Base-by-base conservation (phyloP, 2,888 invertebrate genomes). In the Drosophila nr. perissopoda region DNA sequence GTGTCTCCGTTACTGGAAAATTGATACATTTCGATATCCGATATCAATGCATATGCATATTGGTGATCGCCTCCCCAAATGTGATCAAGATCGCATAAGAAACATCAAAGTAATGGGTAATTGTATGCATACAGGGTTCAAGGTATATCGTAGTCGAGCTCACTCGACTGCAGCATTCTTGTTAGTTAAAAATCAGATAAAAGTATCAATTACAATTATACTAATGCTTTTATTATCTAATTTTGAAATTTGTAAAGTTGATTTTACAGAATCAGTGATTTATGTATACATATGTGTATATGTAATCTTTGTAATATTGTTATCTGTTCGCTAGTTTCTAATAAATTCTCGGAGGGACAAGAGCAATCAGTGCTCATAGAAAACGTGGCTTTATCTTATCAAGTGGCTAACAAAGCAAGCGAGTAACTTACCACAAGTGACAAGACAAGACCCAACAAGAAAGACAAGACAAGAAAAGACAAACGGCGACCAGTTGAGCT, bases 381-480 rank as follows among this genome's bases (percentile, higher is more conserved):
- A 58, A 52, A 67, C 54, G 33, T 65, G 49, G 74, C 81, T 81
- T 89, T 86, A 88, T 88, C 87, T 86, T 84, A 84, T 89, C 84
- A 83, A 66, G 58, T 70, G 72, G 49, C 70, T 68, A 46, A 70
- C 68, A 76, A 81, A 83, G 76, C 74, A 69, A 81, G 54, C 38
- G 66, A 70, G 68, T 79, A 74, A 87, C 76, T 86, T 63, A 40
- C 65, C 65, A 66, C 65, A 75, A 70, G 59, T 62, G 48, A 63
- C 63, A 62, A 54, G 21, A 54, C 58, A 74, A 29, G n/a, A 33
- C 59, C 49, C 36, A 11, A 36, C 54, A 54, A 36, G 36, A 74
- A 56, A 65, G 40, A 66, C 62, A 59, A 58, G 18, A 54, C 59
- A 75, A 33, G n/a, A 38, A 48, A 77, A 81, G 74, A 72, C 63